Conservation (phyloP, 2,797 vertebrate species). For the Myripristis murdjan region DNA sequence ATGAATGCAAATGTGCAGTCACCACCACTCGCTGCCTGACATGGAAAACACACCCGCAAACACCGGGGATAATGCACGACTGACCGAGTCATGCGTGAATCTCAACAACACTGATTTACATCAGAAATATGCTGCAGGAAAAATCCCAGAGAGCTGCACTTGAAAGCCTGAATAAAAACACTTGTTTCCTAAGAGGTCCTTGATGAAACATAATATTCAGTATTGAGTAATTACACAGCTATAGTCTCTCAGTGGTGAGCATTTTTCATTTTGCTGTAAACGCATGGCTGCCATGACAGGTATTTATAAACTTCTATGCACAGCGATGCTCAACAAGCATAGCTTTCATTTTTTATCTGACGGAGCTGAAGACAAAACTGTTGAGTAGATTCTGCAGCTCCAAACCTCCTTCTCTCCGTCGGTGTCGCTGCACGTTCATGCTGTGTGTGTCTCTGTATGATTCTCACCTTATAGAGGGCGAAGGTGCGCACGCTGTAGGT, state of each 20-base stretch:
- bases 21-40: too few relatives aligned
- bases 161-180: background rate
- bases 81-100: background rate
- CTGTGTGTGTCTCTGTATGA: background rate
- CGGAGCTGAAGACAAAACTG: too few relatives aligned
- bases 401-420: background rate
- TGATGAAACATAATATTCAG: background rate
- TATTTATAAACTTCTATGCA: too few relatives aligned
- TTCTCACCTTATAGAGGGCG: slow-evolving; percentile 92
- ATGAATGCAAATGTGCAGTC: too few relatives aligned
- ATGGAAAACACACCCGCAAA: too few relatives aligned
- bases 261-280: slow-evolving; percentile 1
- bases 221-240: background rate
- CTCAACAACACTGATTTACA: too few relatives aligned
- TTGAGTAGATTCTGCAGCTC: background rate
- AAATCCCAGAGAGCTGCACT: background rate
- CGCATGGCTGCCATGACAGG: background rate
- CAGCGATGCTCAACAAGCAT: too few relatives aligned
- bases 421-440: background rate
- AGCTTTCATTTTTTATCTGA: too few relatives aligned
- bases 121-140: background rate
- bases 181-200: too few relatives aligned
- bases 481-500: slow-evolving; percentile 95
- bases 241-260: background rate
- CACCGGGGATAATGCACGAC: too few relatives aligned